Percentiles rank a stretch among this genome's conserved stretches.
phyloP scores from a whole-genome alignment of 2,888 invertebrate genomes.

The Epistrophe eligans region DNA sequence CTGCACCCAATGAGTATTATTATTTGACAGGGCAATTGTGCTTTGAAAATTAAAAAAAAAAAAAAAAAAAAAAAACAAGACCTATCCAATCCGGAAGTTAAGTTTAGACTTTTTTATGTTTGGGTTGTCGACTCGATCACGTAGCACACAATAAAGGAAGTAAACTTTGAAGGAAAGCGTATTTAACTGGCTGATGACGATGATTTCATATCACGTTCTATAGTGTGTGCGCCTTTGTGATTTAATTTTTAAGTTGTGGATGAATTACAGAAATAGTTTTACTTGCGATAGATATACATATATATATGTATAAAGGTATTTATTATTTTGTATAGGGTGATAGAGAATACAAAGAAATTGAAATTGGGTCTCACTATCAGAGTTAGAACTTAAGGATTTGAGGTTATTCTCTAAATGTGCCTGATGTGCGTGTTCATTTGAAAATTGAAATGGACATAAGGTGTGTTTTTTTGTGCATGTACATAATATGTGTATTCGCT shows the following conservation, averaged over 20 bases:
- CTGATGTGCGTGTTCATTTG: too few species aligned
- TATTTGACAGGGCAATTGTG: slow-evolving; percentile 28
- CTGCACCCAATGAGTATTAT: slow-evolving; percentile 47
- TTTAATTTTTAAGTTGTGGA: background rate
- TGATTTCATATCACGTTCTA: slow-evolving; percentile 33
- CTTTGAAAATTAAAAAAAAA: background rate
- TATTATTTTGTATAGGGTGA: too few species aligned
- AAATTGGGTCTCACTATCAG: too few species aligned
- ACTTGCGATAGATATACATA: background rate
- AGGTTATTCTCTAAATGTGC: too few species aligned
- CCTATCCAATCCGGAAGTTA: slow-evolving; percentile 31
- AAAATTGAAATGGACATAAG: too few species aligned
- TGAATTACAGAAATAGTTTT: background rate
- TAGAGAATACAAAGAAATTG: too few species aligned
- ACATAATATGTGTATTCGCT: too few species aligned
- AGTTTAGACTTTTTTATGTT: slow-evolving; percentile 24
- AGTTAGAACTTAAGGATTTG: too few species aligned
- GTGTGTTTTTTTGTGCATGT: too few species aligned
- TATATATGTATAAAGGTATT: too few species aligned
- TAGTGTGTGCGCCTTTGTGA: slow-evolving; percentile 11
- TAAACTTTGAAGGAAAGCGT: slow-evolving; percentile 21
- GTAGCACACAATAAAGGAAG: slow-evolving; percentile 45
- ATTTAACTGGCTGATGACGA: slow-evolving; percentile 9
- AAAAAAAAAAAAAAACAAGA: slow-evolving; percentile 10
- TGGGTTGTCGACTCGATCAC: slow-evolving; percentile 36